Evolutionary conservation across 2,113 vertebrate species (phyloP), one percentile per base, ranked within the genome.

Genomic region (Phyllostomus hastatus): DNA sequence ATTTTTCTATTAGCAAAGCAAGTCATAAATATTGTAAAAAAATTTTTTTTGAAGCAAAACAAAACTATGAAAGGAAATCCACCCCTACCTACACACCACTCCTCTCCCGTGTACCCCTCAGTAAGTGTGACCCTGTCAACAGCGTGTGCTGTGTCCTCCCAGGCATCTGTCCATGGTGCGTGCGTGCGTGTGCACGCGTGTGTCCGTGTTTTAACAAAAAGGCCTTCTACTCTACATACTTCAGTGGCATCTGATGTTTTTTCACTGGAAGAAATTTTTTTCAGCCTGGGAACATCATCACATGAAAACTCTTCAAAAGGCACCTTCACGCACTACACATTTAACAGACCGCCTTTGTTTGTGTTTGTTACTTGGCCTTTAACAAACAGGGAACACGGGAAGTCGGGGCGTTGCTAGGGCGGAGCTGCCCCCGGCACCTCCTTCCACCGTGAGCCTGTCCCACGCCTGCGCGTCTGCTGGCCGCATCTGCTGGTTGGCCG

Each of bases 251-350:
- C 91, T 57, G 4, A 7, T 31, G 35, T 59, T 43, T 24, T 57
- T 78, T 35, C 24, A 35, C 8, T 75, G 76, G 22, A 75, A 81
- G 15, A 94, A 79, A 3, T 24, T 24, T 28, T 83, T 93, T 86
- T 69, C 17, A 61, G 31, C 69, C 50, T 88, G 52, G 67, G 26
- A 70, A 9, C 64, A 81, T 75, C 64, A 81, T 75, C 22, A 92
- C 14, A 28, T 33, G 61, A 90, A 91, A 75, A 38, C 72, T 61
- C 85, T 92, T 67, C 41, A 73, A 66, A 91, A 84, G 41, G 67
- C 83, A 67, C 14, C 52, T 83, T 90, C 20, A 54, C 17, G 80
- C 73, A 19, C 52, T 57, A 38, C 15, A 15, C 20, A 48, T 20
- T 69, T 70, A 46, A 73, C 4, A 79, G 46, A 79, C 67, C 11